Base-by-base conservation (phyloP, 1,140 invertebrate genomes). In the honey bee (Apis mellifera) region DNA sequence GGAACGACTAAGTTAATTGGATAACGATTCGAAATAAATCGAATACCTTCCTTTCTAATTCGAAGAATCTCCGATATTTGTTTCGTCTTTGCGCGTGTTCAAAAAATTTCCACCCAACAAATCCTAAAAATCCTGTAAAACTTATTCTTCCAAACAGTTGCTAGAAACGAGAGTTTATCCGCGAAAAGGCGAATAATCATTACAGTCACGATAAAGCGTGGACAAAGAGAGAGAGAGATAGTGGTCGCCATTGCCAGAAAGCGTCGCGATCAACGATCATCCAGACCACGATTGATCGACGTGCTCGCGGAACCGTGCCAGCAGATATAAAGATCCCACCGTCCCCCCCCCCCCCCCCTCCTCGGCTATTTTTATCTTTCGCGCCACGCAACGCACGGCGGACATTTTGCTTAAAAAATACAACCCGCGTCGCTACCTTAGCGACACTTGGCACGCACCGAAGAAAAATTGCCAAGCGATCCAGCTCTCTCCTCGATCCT, bases 361-460 rank as follows among this genome's bases (percentile, higher is more conserved):
- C 54, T 74, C 32, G 32, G 15, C 75, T 87, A 87, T 87, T 86
- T 87, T 75, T 87, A 76, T 83, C 85, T 50, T 60, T 57, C 71
- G 42, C 60, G 57, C 75, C 59, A 59, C 65, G 60, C 69, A 13
- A 62, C 57, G 19, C 23, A 72, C 19, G 5, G 19, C 19, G 50
- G 32, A 17, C n/a, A 59, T 23, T 19, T 48, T 71, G 65, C 74
- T 32, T 78, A 62, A 65, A 73, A 71, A 70, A 76, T 60, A 73
- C 81, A 78, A 48, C 75, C 75, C 75, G 65, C 59, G 65, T 59
- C n/a, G 72, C 50, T 48, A 62, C 32, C 77, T 59, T 74, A 60
- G 79, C 84, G 57, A 86, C 32, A 42, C 80, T 87, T 87, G 85
- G 85, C 85, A 86, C 75, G 66, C 78, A 65, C 8, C 19, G 26